Percentiles rank a stretch among this genome's conserved stretches.
Conservation (phyloP, 2,888 invertebrate species). For the Temnothorax rugatulus region DNA sequence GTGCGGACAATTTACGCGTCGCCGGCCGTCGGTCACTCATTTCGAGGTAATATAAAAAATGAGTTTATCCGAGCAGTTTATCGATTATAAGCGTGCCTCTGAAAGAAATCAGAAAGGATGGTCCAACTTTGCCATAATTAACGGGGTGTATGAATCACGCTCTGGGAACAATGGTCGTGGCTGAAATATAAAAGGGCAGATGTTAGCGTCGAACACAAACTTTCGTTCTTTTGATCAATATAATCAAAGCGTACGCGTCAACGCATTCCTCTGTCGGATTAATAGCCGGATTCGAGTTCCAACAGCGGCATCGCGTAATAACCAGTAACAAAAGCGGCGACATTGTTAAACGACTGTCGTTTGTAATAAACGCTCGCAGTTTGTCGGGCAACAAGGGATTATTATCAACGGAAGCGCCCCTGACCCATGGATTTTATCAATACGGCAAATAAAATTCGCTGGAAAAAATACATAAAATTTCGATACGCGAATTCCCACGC, state of each 20-base stretch:
- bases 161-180: conserved; percentile 1
- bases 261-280: conserved; percentile 70
- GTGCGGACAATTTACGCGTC: conserved; percentile 22
- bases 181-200: conserved; percentile 63
- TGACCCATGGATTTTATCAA: conserved; percentile 17
- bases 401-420: conserved; percentile 7
- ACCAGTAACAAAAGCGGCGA: conserved; percentile 58
- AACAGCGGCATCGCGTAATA: conserved; percentile 50
- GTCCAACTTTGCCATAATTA: neutral
- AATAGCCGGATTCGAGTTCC: conserved; percentile 55
- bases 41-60: neutral
- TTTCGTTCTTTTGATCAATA: conserved; percentile 68
- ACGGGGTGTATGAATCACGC: conserved; percentile 5
- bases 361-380: conserved; percentile 39
- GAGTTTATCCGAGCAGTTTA: neutral
- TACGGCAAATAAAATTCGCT: conserved; percentile 24
- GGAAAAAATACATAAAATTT: conserved; percentile 26
- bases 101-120: neutral
- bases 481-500: conserved; percentile 4
- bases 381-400: conserved; percentile 46
- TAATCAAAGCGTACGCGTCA: conserved; percentile 69
- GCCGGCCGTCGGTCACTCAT: neutral
- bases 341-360: conserved; percentile 45
- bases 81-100: neutral
- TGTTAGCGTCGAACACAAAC: conserved; percentile 57